Evolutionary conservation across 2,888 invertebrate species (phyloP), one percentile per base, ranked within the genome.

Genomic region (Agrochola lota): DNA sequence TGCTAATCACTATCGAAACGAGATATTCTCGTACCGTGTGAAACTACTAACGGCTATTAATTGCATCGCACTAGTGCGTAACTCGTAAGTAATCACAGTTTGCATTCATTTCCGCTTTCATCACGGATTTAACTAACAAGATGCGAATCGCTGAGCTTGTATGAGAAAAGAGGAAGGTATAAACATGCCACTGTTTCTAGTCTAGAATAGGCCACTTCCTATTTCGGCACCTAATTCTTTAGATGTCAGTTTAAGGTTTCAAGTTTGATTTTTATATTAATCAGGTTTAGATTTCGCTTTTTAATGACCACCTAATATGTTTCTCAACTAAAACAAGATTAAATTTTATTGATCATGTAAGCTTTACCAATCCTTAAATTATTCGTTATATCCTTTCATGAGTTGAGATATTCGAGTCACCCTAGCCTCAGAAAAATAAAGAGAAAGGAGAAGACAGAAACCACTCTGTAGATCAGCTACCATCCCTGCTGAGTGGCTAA

Each of bases 1-100:
- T 55, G 35, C 46, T 74, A 49, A 71, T 49, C n/a, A 55, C 26
- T 26, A 64, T 8, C 3, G 67, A 74, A 46, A 43, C 60, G 49
- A 78, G 64, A 75, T 59, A 49, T 67, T 69, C 63, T 15, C 23
- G 43, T 30, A 77, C 55, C 40, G 64, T 35, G 60, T 46, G 20
- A 62, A 77, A 63, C 49, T n/a, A 59, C 70, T 68, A 77, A 62
- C 63, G 60, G 64, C 49, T 78, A 78, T 84, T 70, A 84, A 85
- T 78, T 77, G 86, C 77, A 80, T 49, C 40, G 85, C 78, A 63
- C 75, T 80, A 76, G 84, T 59, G 77, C 78, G 78, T 84, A 77
- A 80, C 71, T 87, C 80, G 79, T 78, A 78, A 87, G 71, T 86
- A 86, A 88, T 86, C 67, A 71, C 80, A 81, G 71, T 87, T 87